These are phyloP conservation scores for Erebia epiphron DNA, from an alignment of 2,888 invertebrate species.

Conservation along the genomic window DNA sequence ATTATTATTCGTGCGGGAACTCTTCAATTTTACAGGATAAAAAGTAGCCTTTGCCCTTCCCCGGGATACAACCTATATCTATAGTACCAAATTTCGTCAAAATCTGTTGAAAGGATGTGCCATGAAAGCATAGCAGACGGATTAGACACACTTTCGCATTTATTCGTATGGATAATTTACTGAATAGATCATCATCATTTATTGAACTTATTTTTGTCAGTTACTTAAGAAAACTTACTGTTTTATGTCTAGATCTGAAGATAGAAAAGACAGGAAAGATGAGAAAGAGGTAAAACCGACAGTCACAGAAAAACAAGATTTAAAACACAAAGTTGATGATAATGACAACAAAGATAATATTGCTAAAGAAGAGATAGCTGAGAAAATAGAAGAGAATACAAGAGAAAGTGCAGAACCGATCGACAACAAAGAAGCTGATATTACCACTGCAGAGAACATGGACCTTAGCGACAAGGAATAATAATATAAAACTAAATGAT, in stretches of 20 bases:
- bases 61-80: too few relatives aligned
- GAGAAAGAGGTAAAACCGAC: conserved; percentile 31
- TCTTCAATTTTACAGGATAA: too few relatives aligned
- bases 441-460: conserved; percentile 45
- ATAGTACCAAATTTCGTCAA: too few relatives aligned
- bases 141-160: too few relatives aligned
- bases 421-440: conserved; percentile 42
- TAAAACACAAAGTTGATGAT: conserved; percentile 26
- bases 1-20: too few relatives aligned
- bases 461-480: conserved; percentile 49
- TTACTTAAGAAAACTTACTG: not conserved
- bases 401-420: conserved; percentile 24
- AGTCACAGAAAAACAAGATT: conserved; percentile 27
- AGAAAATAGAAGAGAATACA: conserved; percentile 22
- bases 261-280: conserved; percentile 47
- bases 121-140: too few relatives aligned
- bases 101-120: too few relatives aligned
- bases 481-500: conserved; percentile 7
- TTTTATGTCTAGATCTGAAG: conserved; percentile 41
- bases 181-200: too few relatives aligned
- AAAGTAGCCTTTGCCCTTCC: too few relatives aligned
- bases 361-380: conserved; percentile 24
- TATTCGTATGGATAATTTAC: too few relatives aligned
- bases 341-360: conserved; percentile 20
- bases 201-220: not conserved